phyloP scores from a whole-genome alignment of 2,797 vertebrate species.

The Manis javanica region DNA sequence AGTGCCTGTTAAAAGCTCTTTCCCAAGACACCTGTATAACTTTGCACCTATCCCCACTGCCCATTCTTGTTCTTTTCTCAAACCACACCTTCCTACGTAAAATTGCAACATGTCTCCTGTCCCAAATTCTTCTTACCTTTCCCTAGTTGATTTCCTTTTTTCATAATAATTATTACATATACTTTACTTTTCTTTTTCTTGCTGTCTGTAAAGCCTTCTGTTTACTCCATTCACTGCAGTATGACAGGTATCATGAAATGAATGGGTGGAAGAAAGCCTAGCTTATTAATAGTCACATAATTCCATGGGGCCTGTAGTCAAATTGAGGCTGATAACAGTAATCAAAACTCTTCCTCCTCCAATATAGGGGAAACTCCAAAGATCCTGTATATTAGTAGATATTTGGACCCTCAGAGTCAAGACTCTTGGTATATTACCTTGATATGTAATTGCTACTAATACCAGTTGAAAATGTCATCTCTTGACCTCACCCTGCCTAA shows the following conservation, averaged over 20 bases:
- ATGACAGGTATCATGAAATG: neutral
- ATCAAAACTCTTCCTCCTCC: neutral
- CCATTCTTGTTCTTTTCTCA: neutral
- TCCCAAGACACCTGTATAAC: neutral
- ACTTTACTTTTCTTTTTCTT: neutral
- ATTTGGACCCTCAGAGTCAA: neutral
- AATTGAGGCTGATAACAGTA: neutral
- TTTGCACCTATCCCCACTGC: neutral
- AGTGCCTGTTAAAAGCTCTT: neutral
- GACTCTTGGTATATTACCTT: neutral
- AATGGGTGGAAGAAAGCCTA: neutral
- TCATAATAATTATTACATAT: neutral
- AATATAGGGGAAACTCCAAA: neutral
- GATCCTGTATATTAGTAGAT: neutral
- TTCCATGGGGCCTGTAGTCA: neutral
- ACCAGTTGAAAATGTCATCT: neutral
- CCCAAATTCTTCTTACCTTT: neutral
- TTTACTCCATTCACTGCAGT: neutral
- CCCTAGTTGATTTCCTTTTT: neutral
- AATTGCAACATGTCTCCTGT: neutral
- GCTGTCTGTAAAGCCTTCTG: neutral
- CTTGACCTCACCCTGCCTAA: no score
- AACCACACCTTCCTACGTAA: neutral
- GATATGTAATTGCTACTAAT: neutral
- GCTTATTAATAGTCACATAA: neutral